Evolutionary conservation across 2,888 invertebrate genomes (phyloP), one percentile per base, ranked within the genome.

Genomic region (Hyppa rectilinea): DNA sequence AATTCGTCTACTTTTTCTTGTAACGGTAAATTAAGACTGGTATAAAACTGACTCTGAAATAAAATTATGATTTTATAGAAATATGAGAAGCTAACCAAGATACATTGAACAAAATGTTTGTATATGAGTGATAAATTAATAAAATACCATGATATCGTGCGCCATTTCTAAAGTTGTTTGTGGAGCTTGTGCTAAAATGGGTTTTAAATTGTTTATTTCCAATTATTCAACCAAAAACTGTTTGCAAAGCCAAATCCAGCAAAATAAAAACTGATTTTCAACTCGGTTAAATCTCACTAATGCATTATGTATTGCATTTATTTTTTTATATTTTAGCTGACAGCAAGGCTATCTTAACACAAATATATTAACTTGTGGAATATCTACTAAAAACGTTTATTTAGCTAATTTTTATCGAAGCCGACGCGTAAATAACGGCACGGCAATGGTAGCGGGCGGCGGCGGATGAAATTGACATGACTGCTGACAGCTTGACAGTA

Each of bases 41-140:
- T 93, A 78, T 96, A 96, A 85, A 97, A 96, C 83, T 96, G 95
- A 82, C 94, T 94, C 97, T 97, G 92, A 81, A 96, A 96, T 6
- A 56, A 23, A 62, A 60, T 31, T 10, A 59, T 5, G 6, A n/a
- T n/a, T 26, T 4, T 1, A 10, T 0, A 20, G 4, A n/a, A 31
- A n/a, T n/a, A n/a, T n/a, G n/a, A n/a, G n/a, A n/a, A 26, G 1
- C 29, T 26, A 55, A 17, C n/a, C 12, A 70, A 45, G 47, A 36
- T 34, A 38, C 12, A 76, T 12, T 1, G 64, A 64, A 36, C 34
- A 64, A 61, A 62, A 59, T 62, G 4, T 43, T 53, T 23, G 9
- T 17, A 23, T 43, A 17, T 34, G 14, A 9, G 52, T 56, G 40
- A 31, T 60, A 34, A 5, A 10, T 43, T 45, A n/a, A 5, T 45